Conservation (phyloP, 1,140 invertebrate species). For the Bilobella aurantiaca region DNA sequence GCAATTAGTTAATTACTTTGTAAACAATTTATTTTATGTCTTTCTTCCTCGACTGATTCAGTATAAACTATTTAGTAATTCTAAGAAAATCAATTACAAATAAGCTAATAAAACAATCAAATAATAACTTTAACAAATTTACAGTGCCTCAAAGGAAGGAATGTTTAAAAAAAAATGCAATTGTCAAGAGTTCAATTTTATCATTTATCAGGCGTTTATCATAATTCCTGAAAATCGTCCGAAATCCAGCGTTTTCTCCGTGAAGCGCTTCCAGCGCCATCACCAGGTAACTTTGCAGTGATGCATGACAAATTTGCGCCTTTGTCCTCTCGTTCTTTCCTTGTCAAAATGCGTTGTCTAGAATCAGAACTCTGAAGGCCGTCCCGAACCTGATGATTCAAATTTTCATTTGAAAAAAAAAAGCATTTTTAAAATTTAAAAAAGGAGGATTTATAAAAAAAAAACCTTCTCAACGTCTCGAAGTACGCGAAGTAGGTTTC, state of each 20-base stretch:
- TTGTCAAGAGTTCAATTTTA: too few relatives aligned
- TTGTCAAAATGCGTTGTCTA: constrained; percentile 4
- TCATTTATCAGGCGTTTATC: too few relatives aligned
- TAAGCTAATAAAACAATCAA: constrained; percentile 40
- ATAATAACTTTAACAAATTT: too few relatives aligned
- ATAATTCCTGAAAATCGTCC: constrained; percentile 1
- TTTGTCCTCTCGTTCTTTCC: not conserved
- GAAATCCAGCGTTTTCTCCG: not conserved
- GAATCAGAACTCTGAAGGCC: not conserved
- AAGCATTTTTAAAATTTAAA: not conserved
- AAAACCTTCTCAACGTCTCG: constrained; percentile 42
- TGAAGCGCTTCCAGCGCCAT: not conserved
- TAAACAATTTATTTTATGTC: too few relatives aligned
- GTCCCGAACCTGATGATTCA: constrained; percentile 17
- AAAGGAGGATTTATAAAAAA: not conserved
- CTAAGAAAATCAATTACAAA: not conserved
- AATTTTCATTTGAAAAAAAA: too few relatives aligned
- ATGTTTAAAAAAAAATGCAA: too few relatives aligned
- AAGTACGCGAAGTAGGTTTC: constrained; percentile 45
- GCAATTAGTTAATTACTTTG: too few relatives aligned
- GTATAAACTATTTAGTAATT: too few relatives aligned
- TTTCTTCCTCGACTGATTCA: too few relatives aligned
- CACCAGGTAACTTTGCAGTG: constrained; percentile 8
- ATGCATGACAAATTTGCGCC: constrained; percentile 12
- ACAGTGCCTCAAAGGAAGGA: too few relatives aligned